Evolutionary conservation across 2,888 invertebrate genomes (phyloP).

Genomic region (Clitarchus hookeri): DNA sequence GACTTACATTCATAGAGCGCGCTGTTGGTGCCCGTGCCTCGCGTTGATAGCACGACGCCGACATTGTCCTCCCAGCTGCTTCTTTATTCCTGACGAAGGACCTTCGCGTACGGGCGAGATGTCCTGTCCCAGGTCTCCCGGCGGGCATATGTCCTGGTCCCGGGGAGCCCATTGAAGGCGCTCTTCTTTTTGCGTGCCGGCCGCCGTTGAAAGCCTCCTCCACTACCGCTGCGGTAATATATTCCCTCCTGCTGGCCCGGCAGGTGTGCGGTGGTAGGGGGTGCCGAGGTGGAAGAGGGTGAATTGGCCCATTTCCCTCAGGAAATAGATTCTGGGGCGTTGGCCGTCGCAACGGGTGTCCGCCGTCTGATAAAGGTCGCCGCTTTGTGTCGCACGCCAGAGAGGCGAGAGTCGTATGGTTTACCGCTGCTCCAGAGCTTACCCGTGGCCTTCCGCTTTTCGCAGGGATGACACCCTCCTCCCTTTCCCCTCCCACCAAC

Average conservation of each 20-base stretch:
- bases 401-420: neutral
- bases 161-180: neutral
- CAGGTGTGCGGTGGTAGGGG: neutral
- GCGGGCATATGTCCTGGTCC: neutral
- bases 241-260: neutral
- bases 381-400: neutral
- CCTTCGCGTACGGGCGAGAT: neutral
- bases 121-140: neutral
- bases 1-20: neutral
- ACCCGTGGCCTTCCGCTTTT: neutral
- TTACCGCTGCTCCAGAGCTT: neutral
- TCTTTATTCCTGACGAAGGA: neutral
- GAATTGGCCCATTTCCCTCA: neutral
- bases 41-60: neutral
- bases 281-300: slow-evolving; percentile 12
- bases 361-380: slow-evolving; percentile 17
- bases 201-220: neutral
- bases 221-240: neutral
- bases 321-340: slow-evolving; percentile 16
- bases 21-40: neutral
- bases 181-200: neutral
- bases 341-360: neutral
- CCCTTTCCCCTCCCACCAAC: neutral
- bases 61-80: neutral
- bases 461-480: neutral